Conservation (phyloP, 2,797 vertebrate species). For the Cossypha caffra region DNA sequence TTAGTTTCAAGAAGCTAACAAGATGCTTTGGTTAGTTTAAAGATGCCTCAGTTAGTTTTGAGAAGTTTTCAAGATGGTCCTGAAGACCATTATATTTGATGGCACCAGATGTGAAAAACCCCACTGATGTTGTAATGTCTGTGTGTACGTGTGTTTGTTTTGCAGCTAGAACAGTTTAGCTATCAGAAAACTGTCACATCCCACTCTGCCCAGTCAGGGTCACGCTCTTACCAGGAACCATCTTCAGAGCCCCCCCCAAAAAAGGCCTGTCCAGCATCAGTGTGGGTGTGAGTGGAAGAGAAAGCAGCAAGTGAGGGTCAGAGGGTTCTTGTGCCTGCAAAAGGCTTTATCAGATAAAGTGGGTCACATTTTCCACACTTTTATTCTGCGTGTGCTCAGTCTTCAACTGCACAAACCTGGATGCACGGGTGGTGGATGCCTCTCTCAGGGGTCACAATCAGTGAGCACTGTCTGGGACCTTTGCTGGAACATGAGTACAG, state of each 20-base stretch:
- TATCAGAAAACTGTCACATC: neutral
- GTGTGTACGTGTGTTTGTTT: neutral
- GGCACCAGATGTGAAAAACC: neutral
- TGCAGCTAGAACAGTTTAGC: neutral
- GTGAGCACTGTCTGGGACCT: neutral
- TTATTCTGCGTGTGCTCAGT: neutral
- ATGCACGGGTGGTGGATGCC: accelerated
- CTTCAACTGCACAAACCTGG: accelerated
- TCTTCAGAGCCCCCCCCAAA: neutral
- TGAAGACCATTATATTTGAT: neutral
- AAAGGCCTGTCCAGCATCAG: neutral
- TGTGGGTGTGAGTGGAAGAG: neutral
- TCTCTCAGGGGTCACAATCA: neutral
- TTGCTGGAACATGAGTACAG: neutral
- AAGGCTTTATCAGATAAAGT: neutral
- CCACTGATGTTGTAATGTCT: neutral
- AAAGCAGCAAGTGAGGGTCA: neutral
- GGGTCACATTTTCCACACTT: neutral
- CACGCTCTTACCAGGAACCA: neutral
- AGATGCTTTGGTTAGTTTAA: neutral
- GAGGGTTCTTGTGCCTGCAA: neutral
- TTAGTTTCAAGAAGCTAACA: neutral
- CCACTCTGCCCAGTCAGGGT: accelerated
- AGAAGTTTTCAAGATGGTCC: neutral
- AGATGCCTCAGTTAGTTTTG: neutral